These are phyloP conservation scores for Pseudopleuronectes americanus DNA, from an alignment of 2,797 vertebrate genomes.

Conservation along the genomic window DNA sequence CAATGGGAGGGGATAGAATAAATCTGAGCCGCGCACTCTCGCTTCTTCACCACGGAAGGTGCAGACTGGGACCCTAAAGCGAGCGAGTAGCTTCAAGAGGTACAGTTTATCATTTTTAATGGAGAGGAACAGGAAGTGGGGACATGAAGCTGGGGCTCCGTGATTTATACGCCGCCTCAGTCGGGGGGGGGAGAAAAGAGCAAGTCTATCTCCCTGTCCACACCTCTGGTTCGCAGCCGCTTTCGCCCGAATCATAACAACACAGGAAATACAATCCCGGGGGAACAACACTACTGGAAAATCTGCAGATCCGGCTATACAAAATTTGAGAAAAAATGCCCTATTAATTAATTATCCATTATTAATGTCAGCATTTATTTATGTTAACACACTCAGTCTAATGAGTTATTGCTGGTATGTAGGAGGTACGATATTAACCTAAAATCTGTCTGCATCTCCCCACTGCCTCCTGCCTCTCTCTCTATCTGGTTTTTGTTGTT, in stretches of 20 bases:
- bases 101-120: constrained; percentile 86
- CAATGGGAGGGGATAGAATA: constrained; percentile 76
- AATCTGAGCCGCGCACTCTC: constrained; percentile 69
- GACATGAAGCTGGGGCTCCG: constrained; percentile 70
- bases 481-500: constrained; percentile 69
- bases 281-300: constrained; percentile 36
- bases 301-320: constrained; percentile 14
- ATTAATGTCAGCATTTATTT: constrained; percentile 41
- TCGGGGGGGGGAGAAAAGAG: constrained; percentile 50
- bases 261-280: constrained; percentile 36
- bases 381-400: constrained; percentile 19
- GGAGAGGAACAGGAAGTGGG: constrained; percentile 82
- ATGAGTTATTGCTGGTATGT: constrained; percentile 17
- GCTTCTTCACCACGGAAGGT: constrained; percentile 72
- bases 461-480: constrained; percentile 61
- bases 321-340: background rate
- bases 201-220: constrained; percentile 74
- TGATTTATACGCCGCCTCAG: constrained; percentile 77
- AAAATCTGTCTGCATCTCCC: constrained; percentile 10
- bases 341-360: constrained; percentile 35
- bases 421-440: constrained; percentile 7
- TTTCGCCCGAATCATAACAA: constrained; percentile 17
- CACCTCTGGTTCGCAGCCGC: constrained; percentile 59
- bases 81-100: constrained; percentile 77
- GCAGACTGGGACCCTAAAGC: constrained; percentile 79